phyloP scores from a whole-genome alignment of 2,797 vertebrate genomes.

The Myripristis jacobus region DNA sequence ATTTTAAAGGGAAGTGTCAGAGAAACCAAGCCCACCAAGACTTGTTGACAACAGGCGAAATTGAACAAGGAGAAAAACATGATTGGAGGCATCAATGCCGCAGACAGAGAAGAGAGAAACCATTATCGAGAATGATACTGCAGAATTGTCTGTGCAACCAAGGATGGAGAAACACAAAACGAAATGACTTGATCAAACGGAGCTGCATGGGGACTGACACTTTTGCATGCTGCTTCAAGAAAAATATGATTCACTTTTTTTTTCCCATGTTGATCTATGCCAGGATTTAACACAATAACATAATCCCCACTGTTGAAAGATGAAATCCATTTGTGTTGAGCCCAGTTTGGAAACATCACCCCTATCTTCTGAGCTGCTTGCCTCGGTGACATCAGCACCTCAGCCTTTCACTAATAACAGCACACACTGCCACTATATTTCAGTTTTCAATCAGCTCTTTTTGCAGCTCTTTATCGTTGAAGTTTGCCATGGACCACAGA shows the following conservation, averaged over 20 bases:
- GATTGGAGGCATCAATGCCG: constrained; percentile 61
- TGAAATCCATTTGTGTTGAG: neutral
- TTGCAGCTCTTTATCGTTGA: constrained; percentile 60
- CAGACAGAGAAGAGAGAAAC: constrained; percentile 46
- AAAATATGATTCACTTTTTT: constrained; percentile 12
- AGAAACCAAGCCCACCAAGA: constrained; percentile 24
- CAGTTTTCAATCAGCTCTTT: constrained; percentile 59
- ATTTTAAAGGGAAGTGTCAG: constrained; percentile 59
- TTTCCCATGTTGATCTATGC: constrained; percentile 9
- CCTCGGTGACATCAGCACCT: neutral
- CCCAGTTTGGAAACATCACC: neutral
- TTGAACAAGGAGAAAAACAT: constrained; percentile 72
- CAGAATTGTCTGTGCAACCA: constrained; percentile 25
- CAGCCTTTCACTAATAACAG: constrained; percentile 22
- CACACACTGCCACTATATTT: constrained; percentile 36
- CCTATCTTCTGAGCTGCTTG: constrained; percentile 9
- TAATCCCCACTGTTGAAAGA: no score
- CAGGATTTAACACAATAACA: neutral
- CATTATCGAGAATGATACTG: constrained; percentile 44
- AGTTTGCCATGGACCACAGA: constrained; percentile 47
- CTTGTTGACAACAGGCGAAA: constrained; percentile 62
- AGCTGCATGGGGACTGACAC: neutral
- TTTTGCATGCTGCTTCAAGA: neutral
- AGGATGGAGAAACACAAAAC: constrained; percentile 27
- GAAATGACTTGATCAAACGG: constrained; percentile 20